These are phyloP conservation scores for Antitype chi DNA, from an alignment of 2,888 invertebrate genomes.

Conservation along the genomic window DNA sequence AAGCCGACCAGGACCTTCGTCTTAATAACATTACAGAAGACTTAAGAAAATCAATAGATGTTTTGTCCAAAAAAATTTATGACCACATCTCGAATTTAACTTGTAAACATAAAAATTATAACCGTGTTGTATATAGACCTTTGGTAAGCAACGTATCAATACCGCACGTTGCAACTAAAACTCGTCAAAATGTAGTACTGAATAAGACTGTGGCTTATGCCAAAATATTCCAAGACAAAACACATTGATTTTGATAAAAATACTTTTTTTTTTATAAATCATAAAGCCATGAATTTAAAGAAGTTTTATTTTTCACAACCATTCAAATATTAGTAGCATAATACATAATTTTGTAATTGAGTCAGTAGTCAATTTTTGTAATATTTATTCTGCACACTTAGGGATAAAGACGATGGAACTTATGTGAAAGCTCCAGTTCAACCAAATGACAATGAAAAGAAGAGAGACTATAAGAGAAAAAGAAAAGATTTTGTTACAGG, in stretches of 20 bases:
- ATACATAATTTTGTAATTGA: no score
- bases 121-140: not conserved
- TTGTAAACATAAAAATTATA: not conserved
- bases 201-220: not conserved
- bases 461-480: no score
- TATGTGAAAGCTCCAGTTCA: no score
- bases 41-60: not conserved
- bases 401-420: no score
- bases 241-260: not conserved
- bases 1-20: conserved; percentile 1
- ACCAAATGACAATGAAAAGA: no score
- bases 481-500: no score
- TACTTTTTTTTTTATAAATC: not conserved
- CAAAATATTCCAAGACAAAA: not conserved
- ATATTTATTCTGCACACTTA: no score
- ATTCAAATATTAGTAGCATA: no score
- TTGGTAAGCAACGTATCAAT: not conserved
- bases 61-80: conserved; percentile 10
- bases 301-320: not conserved
- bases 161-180: not conserved
- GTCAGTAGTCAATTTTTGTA: no score
- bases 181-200: not conserved
- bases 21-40: not conserved
- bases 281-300: not conserved
- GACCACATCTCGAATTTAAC: not conserved